Evolutionary conservation across 2,797 vertebrate genomes (phyloP).

Genomic region (Limosa lapponica): DNA sequence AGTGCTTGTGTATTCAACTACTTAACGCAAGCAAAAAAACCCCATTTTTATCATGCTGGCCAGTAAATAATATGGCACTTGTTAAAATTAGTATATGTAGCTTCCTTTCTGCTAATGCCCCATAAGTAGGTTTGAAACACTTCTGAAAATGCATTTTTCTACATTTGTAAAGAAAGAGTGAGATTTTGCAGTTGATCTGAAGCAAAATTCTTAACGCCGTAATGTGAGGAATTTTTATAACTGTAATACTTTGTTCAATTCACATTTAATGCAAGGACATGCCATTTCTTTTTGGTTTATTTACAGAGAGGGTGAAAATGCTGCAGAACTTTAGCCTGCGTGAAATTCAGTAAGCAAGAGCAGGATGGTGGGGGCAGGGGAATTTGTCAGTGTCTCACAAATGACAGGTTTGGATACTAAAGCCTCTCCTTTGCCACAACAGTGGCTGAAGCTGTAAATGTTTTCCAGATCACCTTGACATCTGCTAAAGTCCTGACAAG

Average conservation of each 20-base stretch:
- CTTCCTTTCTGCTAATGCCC: conserved; percentile 60
- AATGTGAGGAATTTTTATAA: neutral
- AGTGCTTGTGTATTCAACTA: conserved; percentile 47
- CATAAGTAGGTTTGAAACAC: neutral
- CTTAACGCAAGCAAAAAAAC: neutral
- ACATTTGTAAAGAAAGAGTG: conserved; percentile 2
- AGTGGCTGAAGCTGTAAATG: neutral
- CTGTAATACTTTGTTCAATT: neutral
- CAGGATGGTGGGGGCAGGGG: neutral
- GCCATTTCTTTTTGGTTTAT: conserved; percentile 40
- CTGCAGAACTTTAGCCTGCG: conserved; percentile 1
- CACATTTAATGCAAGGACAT: conserved; percentile 47
- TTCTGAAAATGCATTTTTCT: neutral
- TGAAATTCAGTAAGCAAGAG: neutral
- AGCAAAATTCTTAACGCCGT: neutral
- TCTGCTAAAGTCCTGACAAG: neutral
- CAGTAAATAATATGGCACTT: conserved; percentile 52
- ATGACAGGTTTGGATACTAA: neutral
- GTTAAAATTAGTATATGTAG: conserved; percentile 11
- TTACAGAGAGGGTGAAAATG: conserved; percentile 41
- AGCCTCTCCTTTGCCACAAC: neutral
- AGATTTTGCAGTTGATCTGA: neutral
- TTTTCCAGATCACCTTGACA: neutral
- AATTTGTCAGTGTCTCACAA: neutral
- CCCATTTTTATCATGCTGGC: conserved; percentile 44